Base-by-base conservation (phyloP, 2,113 vertebrate species). In the Neolamprologus tretocephalus region DNA sequence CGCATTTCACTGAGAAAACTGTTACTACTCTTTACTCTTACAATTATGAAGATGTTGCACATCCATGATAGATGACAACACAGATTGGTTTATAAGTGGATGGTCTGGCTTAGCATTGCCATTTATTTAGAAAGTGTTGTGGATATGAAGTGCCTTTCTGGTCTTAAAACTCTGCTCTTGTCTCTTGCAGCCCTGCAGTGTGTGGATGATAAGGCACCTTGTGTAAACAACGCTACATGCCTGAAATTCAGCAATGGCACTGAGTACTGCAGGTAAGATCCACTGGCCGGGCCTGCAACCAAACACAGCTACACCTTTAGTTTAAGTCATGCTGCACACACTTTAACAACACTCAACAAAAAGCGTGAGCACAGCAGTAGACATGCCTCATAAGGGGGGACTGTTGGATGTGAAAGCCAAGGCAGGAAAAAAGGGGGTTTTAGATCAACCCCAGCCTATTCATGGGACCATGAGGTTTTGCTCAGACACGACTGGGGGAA, bases 221-320 rank as follows among this genome's bases (percentile, higher is more conserved):
- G 98, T 93, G 95, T 98, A 75, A 98, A 98, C 95, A 97, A 98
- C 75, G 98, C 97, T 47, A 97, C 93, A n/a, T 99, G 98, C 94
- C 88, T 97, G 89, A 97, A 96, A 0, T 97, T 96, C 82, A 95
- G 88, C 51, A 98, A 98, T 7, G 97, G 97, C 87, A 98, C 98
- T n/a, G 98, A 96, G 93, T 97, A 97, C 91, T 99, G 98, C 98
- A 98, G 96, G 98, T 99, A 97, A 97, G 97, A 92, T 55, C 42
- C 16, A 58, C 57, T 23, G 4, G 9, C 14, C 3, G 4, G 21
- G 3, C 42, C 35, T 79, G n/a, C 81, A 42, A 58, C 11, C 13
- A 33, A 81, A 63, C 55, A 68, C n/a, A 80, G n/a, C 2, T 66
- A 68, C 63, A n/a, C 11, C 73, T 80, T 75, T 47, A 54, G 31